Base-by-base conservation (phyloP, 2,113 vertebrate genomes). In the Rhinopomastus cyanomelas region DNA sequence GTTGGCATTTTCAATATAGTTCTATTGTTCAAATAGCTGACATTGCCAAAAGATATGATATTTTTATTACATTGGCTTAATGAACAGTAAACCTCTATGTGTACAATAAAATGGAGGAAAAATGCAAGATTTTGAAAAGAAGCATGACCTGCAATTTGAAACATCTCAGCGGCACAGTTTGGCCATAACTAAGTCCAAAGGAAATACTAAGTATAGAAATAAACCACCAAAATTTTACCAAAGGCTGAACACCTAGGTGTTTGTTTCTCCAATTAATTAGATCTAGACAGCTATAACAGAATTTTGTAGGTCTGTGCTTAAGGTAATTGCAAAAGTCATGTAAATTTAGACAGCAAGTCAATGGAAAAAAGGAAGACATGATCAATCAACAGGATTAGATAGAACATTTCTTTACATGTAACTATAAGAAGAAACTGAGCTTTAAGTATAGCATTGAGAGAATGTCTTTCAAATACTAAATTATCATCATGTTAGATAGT, bases 391-490 rank as follows among this genome's bases (percentile, higher is more conserved):
- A 75, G 36, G 69, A 88, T 85, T 89, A 81, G 80, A 75, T 7
- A 86, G 82, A 95, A 95, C 81, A 89, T 61, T 71, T 92, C 68
- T 75, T 91, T 88, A 82, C 51, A 48, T 53, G 60, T 86, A 91
- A 93, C 83, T 92, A 73, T 91, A 90, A 84, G 66, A 27, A 85
- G 49, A 57, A 94, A 91, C 76, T 36, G 39, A 65, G 34, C 44
- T 94, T 92, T 94, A 95, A 91, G 64, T 96, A 88, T 94, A 92
- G 56, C 88, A 94, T 55, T 92, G 95, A 94, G 61, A 83, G 76
- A 93, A 56, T 71, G 80, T 89, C 89, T 96, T 96, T 94, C 93
- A 94, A 91, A 92, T 88, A 85, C 39, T 94, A 91, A 92, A 92
- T 92, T 95, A 94, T 94, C 87, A 94, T 94, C 36, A 0, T 65